Conservation (phyloP, 1,140 invertebrate species). For the Danaus plexippus region DNA sequence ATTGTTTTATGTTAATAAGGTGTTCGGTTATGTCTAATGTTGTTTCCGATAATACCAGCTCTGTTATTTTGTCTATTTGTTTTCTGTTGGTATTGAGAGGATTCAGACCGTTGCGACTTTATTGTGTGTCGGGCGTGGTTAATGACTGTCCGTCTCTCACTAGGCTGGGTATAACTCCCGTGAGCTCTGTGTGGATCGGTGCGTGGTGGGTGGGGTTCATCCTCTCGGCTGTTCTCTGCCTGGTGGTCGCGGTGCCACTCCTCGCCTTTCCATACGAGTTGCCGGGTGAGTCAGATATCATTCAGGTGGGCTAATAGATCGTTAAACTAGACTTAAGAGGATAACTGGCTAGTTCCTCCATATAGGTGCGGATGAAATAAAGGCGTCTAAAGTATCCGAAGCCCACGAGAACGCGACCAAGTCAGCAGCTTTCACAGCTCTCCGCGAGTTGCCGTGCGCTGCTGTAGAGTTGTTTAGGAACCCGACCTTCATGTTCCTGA, state of each 20-base stretch:
- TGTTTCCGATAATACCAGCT: too few species aligned
- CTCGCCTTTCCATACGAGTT: slow-evolving; percentile 80
- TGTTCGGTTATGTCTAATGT: too few species aligned
- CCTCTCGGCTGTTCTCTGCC: slow-evolving; percentile 75
- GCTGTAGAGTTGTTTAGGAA: slow-evolving; percentile 79
- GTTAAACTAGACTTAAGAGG: slow-evolving; percentile 4
- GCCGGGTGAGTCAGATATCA: slow-evolving; percentile 69
- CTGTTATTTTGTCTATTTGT: too few species aligned
- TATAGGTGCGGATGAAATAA: slow-evolving; percentile 75
- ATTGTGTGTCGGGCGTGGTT: too few species aligned
- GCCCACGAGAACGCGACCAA: slow-evolving; percentile 73
- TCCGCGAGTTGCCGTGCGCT: slow-evolving; percentile 78
- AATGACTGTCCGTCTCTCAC: background rate
- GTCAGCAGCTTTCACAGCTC: slow-evolving; percentile 73
- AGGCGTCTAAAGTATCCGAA: slow-evolving; percentile 79
- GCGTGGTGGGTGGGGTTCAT: slow-evolving; percentile 91
- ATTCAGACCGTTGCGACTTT: too few species aligned
- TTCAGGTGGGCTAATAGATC: background rate
- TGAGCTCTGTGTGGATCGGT: slow-evolving; percentile 86
- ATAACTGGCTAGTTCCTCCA: background rate
- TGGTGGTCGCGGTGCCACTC: slow-evolving; percentile 80
- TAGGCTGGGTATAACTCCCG: slow-evolving; percentile 78
- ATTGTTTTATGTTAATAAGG: too few species aligned
- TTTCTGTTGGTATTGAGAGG: too few species aligned
- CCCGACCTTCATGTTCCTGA: slow-evolving; percentile 86